phyloP scores from a whole-genome alignment of 2,113 vertebrate genomes.

The Piprites chloris region DNA sequence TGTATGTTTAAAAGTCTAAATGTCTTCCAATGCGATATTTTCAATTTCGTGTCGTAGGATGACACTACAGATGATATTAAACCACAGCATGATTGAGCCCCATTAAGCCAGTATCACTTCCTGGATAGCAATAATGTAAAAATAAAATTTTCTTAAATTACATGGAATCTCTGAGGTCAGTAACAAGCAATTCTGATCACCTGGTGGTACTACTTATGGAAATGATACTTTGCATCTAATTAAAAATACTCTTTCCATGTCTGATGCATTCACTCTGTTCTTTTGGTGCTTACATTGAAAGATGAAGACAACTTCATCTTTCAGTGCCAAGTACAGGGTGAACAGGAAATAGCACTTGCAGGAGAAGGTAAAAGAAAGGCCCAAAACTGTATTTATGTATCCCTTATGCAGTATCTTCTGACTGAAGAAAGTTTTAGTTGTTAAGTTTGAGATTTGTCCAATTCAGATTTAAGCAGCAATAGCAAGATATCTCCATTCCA shows the following conservation, averaged over 20 bases:
- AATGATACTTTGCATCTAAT: not conserved
- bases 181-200: not conserved
- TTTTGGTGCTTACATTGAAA: not conserved
- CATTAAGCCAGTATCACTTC: not conserved
- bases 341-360: not conserved
- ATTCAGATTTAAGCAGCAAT: not conserved
- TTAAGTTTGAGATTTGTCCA: not conserved
- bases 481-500: not conserved
- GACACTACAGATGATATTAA: not conserved
- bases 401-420: not conserved
- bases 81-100: not conserved
- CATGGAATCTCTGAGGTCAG: not conserved
- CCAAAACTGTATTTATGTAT: not conserved
- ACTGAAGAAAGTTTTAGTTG: not conserved
- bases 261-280: not conserved
- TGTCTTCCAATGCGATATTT: not conserved
- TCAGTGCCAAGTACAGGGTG: not conserved
- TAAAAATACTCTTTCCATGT: not conserved
- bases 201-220: not conserved
- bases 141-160: not conserved
- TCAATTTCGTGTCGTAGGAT: not conserved
- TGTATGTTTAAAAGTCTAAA: not conserved
- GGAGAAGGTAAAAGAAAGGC: not conserved
- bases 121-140: not conserved
- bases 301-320: not conserved